Percentiles rank a stretch among this genome's conserved stretches.
Conservation (phyloP, 2,113 vertebrate species). For the Saiga tatarica region DNA sequence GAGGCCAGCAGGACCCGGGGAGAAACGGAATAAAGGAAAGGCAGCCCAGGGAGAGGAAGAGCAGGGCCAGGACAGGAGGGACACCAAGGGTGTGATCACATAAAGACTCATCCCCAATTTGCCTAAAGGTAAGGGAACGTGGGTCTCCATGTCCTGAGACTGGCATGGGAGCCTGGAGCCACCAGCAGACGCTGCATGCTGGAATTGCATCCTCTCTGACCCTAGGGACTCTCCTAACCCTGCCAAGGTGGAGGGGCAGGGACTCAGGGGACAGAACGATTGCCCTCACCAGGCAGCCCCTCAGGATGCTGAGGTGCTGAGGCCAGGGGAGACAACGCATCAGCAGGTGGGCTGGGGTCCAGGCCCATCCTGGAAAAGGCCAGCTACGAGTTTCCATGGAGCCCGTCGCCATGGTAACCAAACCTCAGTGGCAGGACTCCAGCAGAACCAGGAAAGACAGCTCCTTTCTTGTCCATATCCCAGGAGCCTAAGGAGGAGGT, state of each 20-base stretch:
- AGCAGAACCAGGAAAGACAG: conserved; percentile 71
- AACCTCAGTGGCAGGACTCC: conserved; percentile 72
- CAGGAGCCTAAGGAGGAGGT: conserved; percentile 52
- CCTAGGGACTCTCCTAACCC: not conserved
- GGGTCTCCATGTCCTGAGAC: not conserved
- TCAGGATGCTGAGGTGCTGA: not conserved
- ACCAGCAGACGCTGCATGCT: accelerated
- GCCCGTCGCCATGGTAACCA: conserved; percentile 64
- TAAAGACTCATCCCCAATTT: not conserved
- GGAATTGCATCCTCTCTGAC: not conserved
- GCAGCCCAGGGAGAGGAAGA: accelerated
- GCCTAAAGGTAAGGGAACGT: not conserved
- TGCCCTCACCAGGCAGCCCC: not conserved
- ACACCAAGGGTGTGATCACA: not conserved
- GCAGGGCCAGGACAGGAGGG: accelerated
- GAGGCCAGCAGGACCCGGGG: not conserved
- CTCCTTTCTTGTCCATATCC: conserved; percentile 71
- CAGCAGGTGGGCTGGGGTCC: conserved; percentile 71
- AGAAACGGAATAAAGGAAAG: not conserved
- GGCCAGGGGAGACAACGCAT: not conserved
- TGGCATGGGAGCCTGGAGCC: not conserved
- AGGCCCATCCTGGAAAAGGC: conserved; percentile 71
- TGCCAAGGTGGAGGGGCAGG: not conserved
- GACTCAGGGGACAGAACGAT: not conserved
- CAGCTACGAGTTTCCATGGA: conserved; percentile 65